A percentile compares a stretch with the other conserved stretches of the same genome.
These are phyloP conservation scores for Elysia chlorotica DNA, from an alignment of 1,140 invertebrate species.

Conservation along the genomic window DNA sequence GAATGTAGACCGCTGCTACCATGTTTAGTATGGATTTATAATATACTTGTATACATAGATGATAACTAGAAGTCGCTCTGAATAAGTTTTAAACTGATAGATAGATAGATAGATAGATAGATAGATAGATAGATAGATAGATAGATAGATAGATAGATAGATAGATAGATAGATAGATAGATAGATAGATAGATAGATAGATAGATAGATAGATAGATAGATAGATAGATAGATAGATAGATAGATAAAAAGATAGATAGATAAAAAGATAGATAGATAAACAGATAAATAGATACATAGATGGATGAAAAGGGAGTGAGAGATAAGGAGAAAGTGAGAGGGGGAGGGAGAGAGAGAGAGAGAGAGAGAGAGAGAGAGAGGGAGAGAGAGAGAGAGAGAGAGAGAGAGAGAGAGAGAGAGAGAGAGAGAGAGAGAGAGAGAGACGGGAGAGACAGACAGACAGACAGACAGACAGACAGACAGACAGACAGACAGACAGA, in stretches of 20 bases:
- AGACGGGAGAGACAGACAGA: background rate
- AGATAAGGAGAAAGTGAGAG: background rate
- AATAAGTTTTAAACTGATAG: no score
- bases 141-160: background rate
- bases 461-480: background rate
- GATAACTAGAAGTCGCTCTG: no score
- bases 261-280: background rate
- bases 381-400: background rate
- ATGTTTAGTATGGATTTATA: no score
- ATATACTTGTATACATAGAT: no score
- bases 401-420: background rate
- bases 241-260: background rate
- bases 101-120: no score
- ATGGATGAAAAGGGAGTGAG: background rate
- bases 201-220: background rate
- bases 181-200: background rate
- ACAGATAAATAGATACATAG: background rate
- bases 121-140: no score
- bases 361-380: background rate
- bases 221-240: background rate
- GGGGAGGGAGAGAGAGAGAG: background rate
- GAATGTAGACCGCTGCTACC: no score
- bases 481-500: no score
- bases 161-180: background rate
- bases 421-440: background rate